phyloP scores from a whole-genome alignment of 30 jellyfish, hydroid and myxozoan genomes.

The Aurelia coerulea region DNA sequence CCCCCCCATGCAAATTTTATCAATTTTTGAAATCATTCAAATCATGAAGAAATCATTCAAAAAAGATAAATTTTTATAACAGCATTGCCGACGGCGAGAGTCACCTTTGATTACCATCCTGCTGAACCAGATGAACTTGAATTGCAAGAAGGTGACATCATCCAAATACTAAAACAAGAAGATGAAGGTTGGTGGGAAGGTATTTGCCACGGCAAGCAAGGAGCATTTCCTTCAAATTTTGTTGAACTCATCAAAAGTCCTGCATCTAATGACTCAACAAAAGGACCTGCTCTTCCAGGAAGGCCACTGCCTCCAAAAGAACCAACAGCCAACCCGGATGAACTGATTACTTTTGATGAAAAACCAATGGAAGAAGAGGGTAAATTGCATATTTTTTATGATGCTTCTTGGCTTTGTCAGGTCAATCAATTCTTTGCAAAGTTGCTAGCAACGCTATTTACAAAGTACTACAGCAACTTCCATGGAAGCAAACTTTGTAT shows the following conservation, averaged over 20 bases:
- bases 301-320: background rate
- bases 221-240: conserved; percentile 94
- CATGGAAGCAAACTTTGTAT: too few relatives aligned
- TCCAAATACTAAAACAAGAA: conserved; percentile 66
- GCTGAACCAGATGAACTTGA: conserved; percentile 82
- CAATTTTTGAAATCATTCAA: too few relatives aligned
- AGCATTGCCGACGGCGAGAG: conserved; percentile 66
- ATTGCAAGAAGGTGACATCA: conserved; percentile 82
- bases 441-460: too few relatives aligned
- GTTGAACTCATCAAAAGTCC: conserved; percentile 71
- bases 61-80: background rate
- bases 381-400: background rate
- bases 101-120: conserved; percentile 76
- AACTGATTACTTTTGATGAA: conserved; percentile 9
- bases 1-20: too few relatives aligned
- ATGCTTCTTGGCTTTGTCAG: too few relatives aligned
- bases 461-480: too few relatives aligned
- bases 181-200: conserved; percentile 99
- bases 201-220: conserved; percentile 73
- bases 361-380: background rate
- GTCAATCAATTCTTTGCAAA: too few relatives aligned
- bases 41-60: too few relatives aligned
- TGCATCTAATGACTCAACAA: conserved; percentile 11
- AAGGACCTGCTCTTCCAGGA: conserved; percentile 51
- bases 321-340: conserved; percentile 25